phyloP scores from a whole-genome alignment of 1,140 invertebrate species.

The Caenorhabditis latens region DNA sequence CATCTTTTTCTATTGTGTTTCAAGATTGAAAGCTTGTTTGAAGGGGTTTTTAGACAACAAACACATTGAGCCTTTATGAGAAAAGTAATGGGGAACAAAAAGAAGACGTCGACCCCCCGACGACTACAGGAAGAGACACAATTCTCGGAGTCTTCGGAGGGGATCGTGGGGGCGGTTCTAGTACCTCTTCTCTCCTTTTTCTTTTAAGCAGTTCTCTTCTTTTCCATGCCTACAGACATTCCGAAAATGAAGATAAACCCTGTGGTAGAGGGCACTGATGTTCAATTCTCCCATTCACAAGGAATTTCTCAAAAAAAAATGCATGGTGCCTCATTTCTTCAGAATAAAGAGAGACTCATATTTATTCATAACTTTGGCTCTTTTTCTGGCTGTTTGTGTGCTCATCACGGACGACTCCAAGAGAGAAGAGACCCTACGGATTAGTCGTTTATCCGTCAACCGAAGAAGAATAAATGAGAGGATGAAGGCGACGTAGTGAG shows the following conservation, averaged over 20 bases:
- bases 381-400: constrained; percentile 2
- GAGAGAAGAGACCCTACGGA: constrained; percentile 18
- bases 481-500: background rate
- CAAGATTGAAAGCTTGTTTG: constrained; percentile 8
- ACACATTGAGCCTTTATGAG: constrained; percentile 27
- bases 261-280: background rate
- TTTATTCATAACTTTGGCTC: constrained; percentile 51
- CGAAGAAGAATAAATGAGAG: background rate
- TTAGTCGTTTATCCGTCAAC: constrained; percentile 29
- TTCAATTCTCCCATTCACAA: background rate
- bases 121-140: constrained; percentile 3
- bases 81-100: constrained; percentile 31
- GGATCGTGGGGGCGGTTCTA: background rate
- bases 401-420: constrained; percentile 47
- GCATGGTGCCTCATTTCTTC: constrained; percentile 40
- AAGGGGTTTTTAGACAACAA: background rate
- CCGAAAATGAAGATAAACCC: too few species aligned
- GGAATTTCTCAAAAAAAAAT: constrained; percentile 18
- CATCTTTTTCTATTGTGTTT: background rate
- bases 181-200: too few species aligned
- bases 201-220: too few species aligned
- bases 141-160: background rate
- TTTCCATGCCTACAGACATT: too few species aligned
- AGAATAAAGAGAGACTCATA: background rate
- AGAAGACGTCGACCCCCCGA: too few species aligned